Evolutionary conservation across 2,113 vertebrate genomes (phyloP).

Genomic region (Bothrops jararaca): DNA sequence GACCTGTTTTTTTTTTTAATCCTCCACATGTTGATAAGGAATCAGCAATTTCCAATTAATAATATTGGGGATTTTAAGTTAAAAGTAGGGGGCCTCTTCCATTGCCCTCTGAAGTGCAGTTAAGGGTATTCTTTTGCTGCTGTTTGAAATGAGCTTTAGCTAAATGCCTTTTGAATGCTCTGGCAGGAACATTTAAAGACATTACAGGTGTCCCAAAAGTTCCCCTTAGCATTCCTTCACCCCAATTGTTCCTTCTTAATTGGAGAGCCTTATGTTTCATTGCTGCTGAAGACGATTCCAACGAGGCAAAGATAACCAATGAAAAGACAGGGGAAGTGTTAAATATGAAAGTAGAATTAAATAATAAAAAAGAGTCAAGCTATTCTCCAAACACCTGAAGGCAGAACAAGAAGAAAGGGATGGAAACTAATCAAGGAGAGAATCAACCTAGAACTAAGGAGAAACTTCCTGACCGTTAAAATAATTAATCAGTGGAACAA

Average conservation of each 20-base stretch:
- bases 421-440: no score
- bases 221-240: conserved; percentile 24
- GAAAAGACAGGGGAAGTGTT: neutral
- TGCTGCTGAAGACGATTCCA: conserved; percentile 1
- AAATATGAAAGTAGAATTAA: neutral
- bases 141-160: conserved; percentile 47
- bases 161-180: conserved; percentile 48
- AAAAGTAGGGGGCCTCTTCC: conserved; percentile 54
- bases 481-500: no score
- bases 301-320: neutral
- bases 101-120: conserved; percentile 51
- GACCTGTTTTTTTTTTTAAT: neutral
- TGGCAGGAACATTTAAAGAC: conserved; percentile 46
- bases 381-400: no score
- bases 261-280: conserved; percentile 4
- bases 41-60: conserved; percentile 51
- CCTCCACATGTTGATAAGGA: conserved; percentile 33
- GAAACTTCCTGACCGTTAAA: no score
- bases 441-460: no score
- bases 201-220: conserved; percentile 48
- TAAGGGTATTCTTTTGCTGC: conserved; percentile 57
- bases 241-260: conserved; percentile 28
- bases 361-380: no score
- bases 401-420: no score
- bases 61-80: conserved; percentile 54